Conservation (phyloP, 1,140 invertebrate genomes). For the Dinothrombium tinctorium region DNA sequence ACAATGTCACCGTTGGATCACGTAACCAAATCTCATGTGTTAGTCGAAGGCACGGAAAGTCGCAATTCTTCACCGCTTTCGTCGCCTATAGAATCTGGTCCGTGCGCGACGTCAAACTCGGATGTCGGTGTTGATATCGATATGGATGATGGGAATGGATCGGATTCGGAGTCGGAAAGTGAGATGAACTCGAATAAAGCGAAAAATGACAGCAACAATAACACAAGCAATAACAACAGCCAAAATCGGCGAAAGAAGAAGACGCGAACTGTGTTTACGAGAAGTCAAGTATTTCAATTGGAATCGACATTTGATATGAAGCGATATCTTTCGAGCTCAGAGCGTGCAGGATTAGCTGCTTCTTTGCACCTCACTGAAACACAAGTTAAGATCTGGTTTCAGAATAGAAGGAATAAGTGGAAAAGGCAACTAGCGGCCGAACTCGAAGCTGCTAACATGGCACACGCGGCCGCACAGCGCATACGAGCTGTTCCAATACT, state of each 20-base stretch:
- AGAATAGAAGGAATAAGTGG: conserved; percentile 76
- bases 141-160: background rate
- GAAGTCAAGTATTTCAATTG: conserved; percentile 71
- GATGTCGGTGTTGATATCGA: conserved; percentile 2
- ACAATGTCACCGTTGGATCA: too few species aligned
- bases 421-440: conserved; percentile 87
- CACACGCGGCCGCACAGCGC: conserved; percentile 60
- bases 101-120: too few species aligned
- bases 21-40: too few species aligned
- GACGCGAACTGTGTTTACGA: conserved; percentile 86
- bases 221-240: background rate
- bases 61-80: too few species aligned
- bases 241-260: conserved; percentile 73
- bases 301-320: conserved; percentile 97
- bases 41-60: too few species aligned
- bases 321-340: conserved; percentile 81
- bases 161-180: background rate
- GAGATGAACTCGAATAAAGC: background rate
- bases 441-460: conserved; percentile 86
- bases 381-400: conserved; percentile 83
- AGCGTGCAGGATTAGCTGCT: conserved; percentile 73
- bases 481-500: conserved; percentile 78
- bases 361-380: conserved; percentile 86
- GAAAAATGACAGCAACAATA: background rate
- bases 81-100: too few species aligned